phyloP scores from a whole-genome alignment of 2,113 vertebrate genomes.

The Uria lomvia region DNA sequence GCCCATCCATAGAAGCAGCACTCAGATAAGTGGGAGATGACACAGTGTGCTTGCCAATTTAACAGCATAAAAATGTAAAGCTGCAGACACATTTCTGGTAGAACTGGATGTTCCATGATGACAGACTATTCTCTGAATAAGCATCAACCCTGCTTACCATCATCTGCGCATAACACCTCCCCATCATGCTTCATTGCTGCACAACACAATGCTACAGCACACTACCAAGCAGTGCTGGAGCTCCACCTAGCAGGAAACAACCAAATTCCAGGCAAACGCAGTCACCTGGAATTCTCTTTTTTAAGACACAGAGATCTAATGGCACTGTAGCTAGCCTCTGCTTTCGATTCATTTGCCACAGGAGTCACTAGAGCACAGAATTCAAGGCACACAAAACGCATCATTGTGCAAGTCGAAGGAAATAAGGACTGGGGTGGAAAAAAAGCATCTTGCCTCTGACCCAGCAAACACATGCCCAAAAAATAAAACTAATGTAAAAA shows the following conservation, averaged over 20 bases:
- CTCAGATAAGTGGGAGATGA: not conserved
- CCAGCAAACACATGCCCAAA: not conserved
- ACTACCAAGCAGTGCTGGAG: not conserved
- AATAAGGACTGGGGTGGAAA: not conserved
- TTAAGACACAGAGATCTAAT: not conserved
- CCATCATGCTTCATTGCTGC: not conserved
- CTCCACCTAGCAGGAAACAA: conserved; percentile 60
- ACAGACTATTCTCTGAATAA: not conserved
- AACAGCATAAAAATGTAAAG: not conserved
- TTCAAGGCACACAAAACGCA: not conserved
- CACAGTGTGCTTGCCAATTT: not conserved
- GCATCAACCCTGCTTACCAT: not conserved
- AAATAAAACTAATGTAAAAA: not conserved
- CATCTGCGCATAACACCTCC: not conserved
- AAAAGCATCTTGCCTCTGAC: not conserved
- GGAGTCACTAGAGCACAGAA: not conserved
- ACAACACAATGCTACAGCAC: not conserved
- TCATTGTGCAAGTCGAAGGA: not conserved
- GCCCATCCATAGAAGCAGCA: not conserved
- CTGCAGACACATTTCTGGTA: not conserved
- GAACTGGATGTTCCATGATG: not conserved
- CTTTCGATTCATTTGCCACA: not conserved
- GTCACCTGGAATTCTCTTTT: not conserved
- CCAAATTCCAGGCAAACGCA: not conserved
- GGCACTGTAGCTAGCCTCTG: not conserved